Evolutionary conservation across 2,797 vertebrate genomes (phyloP), one percentile per base, ranked within the genome.

Genomic region (Miichthys miiuy): DNA sequence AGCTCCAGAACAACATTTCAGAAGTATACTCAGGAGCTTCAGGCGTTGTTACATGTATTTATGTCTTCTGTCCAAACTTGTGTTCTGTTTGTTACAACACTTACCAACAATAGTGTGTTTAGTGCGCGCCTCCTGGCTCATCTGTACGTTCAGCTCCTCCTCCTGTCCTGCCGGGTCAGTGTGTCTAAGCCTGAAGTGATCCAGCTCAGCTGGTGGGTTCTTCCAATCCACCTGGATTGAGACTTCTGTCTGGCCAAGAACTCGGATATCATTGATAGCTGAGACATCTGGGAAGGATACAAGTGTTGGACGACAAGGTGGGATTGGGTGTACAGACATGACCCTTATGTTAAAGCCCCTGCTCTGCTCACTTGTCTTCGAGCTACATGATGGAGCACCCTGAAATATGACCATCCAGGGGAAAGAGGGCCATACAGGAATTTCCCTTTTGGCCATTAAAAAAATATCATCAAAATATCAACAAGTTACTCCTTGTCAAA

Each of bases 191-290:
- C 95, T 96, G 90, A 97, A 98, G 85, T 95, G 95, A 90, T 97
- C 97, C 60, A 97, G 94, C 9, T 93, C 90, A 0, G 87, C 76
- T 0, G 75, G 68, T 0, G 96, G 97, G 77, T 97, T 98, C 89
- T 96, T 93, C 97, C 97, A 97, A 78, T 97, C 97, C 83, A 98
- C 96, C 42, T 96, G 92, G 41, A 98, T 95, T 0, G 97, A 95
- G 66, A 90, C 91, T 42, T 97, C 96, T 1, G 94, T 96, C 92
- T 97, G 95, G 23, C 96, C 96, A 0, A 95, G 90, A 74, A 98
- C 96, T 90, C 90, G 94, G 34, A 97, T 90, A 42, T 93, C 92
- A 82, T 81, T 91, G 17, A 96, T 88, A 25, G 79, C 67, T 23
- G 96, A 91, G 7, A 93, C 89, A 74, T 89, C 97, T 97, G 84